These are phyloP conservation scores for Prionace glauca DNA, from an alignment of 2,797 vertebrate genomes.

Conservation along the genomic window DNA sequence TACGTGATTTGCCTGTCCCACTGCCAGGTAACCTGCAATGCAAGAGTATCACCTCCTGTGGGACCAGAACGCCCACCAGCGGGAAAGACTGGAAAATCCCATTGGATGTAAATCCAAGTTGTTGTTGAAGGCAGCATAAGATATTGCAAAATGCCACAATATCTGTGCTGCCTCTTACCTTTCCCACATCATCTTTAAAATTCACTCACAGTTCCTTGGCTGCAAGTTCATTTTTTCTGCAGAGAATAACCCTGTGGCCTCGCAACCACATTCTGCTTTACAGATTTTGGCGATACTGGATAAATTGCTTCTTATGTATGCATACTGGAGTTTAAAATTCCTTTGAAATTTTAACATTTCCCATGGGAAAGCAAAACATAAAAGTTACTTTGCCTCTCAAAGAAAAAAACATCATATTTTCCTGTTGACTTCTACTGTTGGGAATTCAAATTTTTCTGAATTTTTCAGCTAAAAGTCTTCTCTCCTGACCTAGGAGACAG, in stretches of 20 bases:
- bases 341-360: slow-evolving; percentile 79
- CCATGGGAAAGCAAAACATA: slow-evolving; percentile 71
- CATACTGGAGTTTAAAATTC: slow-evolving; percentile 66
- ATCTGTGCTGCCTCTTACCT: not conserved
- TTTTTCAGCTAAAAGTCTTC: slow-evolving; percentile 69
- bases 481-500: slow-evolving; percentile 62
- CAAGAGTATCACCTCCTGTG: no score
- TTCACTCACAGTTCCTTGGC: slow-evolving; percentile 18
- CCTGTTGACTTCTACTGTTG: slow-evolving; percentile 70
- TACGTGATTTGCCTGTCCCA: no score
- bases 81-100: no score
- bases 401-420: slow-evolving; percentile 75
- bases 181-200: not conserved
- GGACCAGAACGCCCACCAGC: no score
- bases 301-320: slow-evolving; percentile 68
- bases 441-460: slow-evolving; percentile 72
- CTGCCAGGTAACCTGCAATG: no score
- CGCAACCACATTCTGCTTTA: slow-evolving; percentile 20
- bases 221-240: slow-evolving; percentile 6
- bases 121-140: not conserved
- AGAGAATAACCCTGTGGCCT: slow-evolving; percentile 32
- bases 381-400: slow-evolving; percentile 69
- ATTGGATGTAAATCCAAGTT: not conserved
- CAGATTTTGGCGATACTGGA: slow-evolving; percentile 39
- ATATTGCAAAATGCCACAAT: not conserved